Conservation (phyloP, 35 echinoderm and acorn worm genomes). For the Lytechinus pictus region DNA sequence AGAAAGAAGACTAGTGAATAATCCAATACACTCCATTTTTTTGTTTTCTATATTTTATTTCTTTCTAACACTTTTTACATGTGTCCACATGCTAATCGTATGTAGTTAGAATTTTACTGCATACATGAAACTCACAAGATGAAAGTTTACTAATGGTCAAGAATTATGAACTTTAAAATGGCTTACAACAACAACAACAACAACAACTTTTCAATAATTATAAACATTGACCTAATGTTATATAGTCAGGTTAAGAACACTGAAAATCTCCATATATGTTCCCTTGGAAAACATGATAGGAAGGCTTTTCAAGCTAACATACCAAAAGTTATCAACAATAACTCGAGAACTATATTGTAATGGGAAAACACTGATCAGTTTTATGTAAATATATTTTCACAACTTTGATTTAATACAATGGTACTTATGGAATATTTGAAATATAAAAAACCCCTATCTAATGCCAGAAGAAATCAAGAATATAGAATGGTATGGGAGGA, state of each 20-base stretch:
- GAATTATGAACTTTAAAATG: not conserved
- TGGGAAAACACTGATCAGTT: not conserved
- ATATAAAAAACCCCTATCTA: not conserved
- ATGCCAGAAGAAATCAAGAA: not conserved
- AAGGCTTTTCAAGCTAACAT: not conserved
- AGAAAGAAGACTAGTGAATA: too few relatives aligned
- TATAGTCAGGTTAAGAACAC: not conserved
- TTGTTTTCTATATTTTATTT: not conserved
- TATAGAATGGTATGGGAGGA: not conserved
- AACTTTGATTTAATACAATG: too few relatives aligned
- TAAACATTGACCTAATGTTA: not conserved
- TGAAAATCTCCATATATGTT: not conserved
- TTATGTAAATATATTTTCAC: too few relatives aligned
- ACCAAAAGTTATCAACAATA: not conserved
- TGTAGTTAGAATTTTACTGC: not conserved
- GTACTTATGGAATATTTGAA: not conserved
- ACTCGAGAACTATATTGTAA: not conserved
- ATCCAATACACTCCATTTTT: not conserved
- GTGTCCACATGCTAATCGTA: not conserved
- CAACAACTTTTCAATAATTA: not conserved
- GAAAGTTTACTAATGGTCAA: not conserved
- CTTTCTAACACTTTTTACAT: not conserved
- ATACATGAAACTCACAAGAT: not conserved
- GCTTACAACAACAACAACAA: not conserved
- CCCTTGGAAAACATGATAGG: not conserved